Evolutionary conservation across 2,888 invertebrate genomes (phyloP).

Genomic region (Plebejus melissa): DNA sequence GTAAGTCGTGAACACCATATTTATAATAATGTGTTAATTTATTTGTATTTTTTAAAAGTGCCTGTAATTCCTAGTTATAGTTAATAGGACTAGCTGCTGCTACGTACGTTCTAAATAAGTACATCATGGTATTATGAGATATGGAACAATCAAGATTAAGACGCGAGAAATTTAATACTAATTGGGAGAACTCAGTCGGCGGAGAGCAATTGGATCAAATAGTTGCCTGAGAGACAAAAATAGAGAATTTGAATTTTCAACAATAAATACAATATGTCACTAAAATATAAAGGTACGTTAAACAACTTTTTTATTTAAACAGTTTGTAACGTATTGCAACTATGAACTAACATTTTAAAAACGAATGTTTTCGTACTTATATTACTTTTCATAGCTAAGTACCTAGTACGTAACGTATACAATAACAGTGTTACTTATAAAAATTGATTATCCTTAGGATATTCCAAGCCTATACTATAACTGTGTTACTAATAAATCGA

Average conservation of each 20-base stretch:
- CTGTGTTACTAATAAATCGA: no score
- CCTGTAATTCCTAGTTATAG: background rate
- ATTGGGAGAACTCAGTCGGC: constrained; percentile 41
- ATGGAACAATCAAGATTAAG: constrained; percentile 40
- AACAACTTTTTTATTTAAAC: background rate
- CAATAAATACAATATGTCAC: background rate
- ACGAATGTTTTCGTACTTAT: no score
- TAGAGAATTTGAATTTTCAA: background rate
- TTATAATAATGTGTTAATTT: no score
- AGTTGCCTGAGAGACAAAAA: constrained; percentile 32
- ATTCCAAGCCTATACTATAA: no score
- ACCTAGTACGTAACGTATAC: no score
- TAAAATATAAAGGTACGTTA: constrained; percentile 28
- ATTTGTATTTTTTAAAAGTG: background rate
- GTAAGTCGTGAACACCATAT: no score
- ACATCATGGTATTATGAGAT: constrained; percentile 16
- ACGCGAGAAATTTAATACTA: constrained; percentile 42
- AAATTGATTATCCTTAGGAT: no score
- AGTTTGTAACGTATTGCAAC: no score
- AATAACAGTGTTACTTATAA: no score
- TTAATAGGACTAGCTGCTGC: background rate
- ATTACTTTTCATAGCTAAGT: no score
- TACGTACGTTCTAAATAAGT: background rate
- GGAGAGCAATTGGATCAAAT: constrained; percentile 39
- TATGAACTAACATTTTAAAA: no score